Conservation (phyloP, 2,797 vertebrate genomes). For the Hyperoplus immaculatus region DNA sequence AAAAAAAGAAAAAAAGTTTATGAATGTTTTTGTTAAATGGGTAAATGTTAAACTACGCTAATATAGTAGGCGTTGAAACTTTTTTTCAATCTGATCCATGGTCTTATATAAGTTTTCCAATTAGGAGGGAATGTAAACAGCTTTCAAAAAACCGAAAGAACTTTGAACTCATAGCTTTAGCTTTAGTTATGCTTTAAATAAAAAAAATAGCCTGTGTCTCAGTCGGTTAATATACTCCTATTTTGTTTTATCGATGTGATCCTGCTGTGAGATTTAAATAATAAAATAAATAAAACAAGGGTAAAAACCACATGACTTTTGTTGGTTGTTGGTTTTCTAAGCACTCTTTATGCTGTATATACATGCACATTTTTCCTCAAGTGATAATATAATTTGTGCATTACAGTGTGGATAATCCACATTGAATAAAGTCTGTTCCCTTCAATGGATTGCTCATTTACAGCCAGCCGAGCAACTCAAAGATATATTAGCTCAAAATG, state of each 20-base stretch:
- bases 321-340: not conserved
- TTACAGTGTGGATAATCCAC: constrained; percentile 26
- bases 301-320: not conserved
- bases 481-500: constrained; percentile 55
- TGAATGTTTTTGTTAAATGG: too few relatives aligned
- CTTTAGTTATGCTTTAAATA: not conserved
- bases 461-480: constrained; percentile 22
- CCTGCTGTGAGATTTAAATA: not conserved
- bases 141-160: not conserved
- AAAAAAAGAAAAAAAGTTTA: not conserved
- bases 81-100: too few relatives aligned
- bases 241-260: not conserved
- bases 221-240: too few relatives aligned
- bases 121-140: not conserved
- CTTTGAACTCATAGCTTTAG: not conserved
- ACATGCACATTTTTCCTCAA: constrained; percentile 5
- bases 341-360: constrained; percentile 12
- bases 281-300: too few relatives aligned
- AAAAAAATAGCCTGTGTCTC: not conserved
- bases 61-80: too few relatives aligned
- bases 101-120: too few relatives aligned
- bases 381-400: constrained; percentile 42
- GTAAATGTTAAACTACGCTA: too few relatives aligned
- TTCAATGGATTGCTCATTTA: constrained; percentile 41
- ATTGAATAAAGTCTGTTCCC: constrained; percentile 31